Percentiles rank a stretch among this genome's conserved stretches.
phyloP scores from a whole-genome alignment of 2,888 invertebrate genomes.

The Congeria kusceri region DNA sequence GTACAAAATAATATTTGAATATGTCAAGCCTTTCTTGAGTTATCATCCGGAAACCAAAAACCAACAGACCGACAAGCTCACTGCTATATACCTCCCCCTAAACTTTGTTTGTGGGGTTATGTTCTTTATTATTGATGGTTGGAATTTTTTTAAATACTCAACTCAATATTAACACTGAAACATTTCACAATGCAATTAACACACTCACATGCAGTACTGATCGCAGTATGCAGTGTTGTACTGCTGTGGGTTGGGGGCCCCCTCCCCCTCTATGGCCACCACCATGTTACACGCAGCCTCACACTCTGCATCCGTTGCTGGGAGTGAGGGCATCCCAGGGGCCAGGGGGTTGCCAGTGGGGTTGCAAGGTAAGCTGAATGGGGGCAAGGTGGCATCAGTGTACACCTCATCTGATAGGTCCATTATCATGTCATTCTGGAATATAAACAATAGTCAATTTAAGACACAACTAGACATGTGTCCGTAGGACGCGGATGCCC shows the following conservation, averaged over 20 bases:
- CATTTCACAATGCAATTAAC: too few relatives aligned
- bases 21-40: too few relatives aligned
- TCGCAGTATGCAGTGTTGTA: constrained; percentile 37
- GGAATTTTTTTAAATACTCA: too few relatives aligned
- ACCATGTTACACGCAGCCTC: constrained; percentile 55
- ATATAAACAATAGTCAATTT: constrained; percentile 2
- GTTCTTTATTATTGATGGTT: too few relatives aligned
- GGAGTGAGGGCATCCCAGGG: background rate
- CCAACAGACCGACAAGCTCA: too few relatives aligned
- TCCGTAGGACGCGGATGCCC: too few relatives aligned
- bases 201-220: constrained; percentile 39
- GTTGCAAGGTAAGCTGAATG: background rate
- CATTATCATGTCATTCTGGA: constrained; percentile 69
- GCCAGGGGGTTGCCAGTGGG: background rate
- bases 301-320: constrained; percentile 49
- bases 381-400: constrained; percentile 36
- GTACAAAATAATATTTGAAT: too few relatives aligned
- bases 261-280: constrained; percentile 56
- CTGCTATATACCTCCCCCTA: too few relatives aligned
- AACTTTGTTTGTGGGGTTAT: too few relatives aligned
- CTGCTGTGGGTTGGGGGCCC: constrained; percentile 47
- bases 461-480: too few relatives aligned
- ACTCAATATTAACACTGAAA: too few relatives aligned
- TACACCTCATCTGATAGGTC: constrained; percentile 71
- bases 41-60: too few relatives aligned